Conservation (phyloP, 2,113 vertebrate species). For the Tympanuchus pallidicinctus region DNA sequence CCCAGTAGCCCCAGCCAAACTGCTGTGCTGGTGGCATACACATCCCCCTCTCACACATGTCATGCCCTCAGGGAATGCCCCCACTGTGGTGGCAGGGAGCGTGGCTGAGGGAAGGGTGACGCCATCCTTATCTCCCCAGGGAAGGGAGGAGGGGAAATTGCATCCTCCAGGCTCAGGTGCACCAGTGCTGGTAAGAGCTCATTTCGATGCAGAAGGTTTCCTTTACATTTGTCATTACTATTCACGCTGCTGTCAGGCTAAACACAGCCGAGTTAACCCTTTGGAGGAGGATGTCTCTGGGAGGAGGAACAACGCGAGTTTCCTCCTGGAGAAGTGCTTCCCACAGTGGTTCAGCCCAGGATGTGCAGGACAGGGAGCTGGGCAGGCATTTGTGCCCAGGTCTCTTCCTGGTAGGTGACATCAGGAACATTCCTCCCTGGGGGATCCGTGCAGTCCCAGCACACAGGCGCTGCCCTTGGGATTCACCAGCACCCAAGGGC, state of each 20-base stretch:
- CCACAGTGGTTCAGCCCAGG: background rate
- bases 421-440: too few relatives aligned
- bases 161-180: constrained; percentile 75
- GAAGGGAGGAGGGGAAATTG: constrained; percentile 17
- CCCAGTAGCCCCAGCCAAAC: background rate
- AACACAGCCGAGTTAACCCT: constrained; percentile 51
- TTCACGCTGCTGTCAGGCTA: constrained; percentile 52
- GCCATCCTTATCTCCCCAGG: constrained; percentile 11
- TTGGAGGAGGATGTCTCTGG: background rate
- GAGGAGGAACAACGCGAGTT: background rate
- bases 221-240: constrained; percentile 64
- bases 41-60: background rate
- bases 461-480: background rate
- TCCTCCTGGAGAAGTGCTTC: background rate
- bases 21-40: background rate
- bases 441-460: background rate
- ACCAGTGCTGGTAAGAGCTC: constrained; percentile 48
- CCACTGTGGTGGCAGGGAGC: background rate
- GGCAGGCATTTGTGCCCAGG: background rate
- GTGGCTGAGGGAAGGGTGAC: background rate
- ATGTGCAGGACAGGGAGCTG: background rate
- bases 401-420: background rate
- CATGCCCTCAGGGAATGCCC: background rate
- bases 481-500: background rate
- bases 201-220: constrained; percentile 62